A percentile compares a stretch with the other conserved stretches of the same genome.
phyloP scores from a whole-genome alignment of 2,888 invertebrate species.

The Drosophila subsilvestris region DNA sequence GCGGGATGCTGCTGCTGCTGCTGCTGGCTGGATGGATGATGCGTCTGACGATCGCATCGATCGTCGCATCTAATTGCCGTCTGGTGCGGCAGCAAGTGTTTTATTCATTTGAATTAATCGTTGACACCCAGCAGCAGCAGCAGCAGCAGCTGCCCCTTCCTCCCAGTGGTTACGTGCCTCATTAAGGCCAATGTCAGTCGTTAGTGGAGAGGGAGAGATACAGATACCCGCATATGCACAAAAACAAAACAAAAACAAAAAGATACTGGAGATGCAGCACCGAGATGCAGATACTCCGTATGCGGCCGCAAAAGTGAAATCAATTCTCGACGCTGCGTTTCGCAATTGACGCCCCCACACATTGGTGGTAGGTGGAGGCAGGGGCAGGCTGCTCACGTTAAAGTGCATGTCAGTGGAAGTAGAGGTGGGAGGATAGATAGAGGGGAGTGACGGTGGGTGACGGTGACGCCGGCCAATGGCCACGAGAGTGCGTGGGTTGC shows the following conservation, averaged over 20 bases:
- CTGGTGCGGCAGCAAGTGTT: conserved; percentile 54
- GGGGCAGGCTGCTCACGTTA: background rate
- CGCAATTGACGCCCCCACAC: conserved; percentile 67
- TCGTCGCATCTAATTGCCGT: conserved; percentile 62
- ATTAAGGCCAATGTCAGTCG: conserved; percentile 76
- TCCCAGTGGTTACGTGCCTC: conserved; percentile 43
- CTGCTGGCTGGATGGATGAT: conserved; percentile 7
- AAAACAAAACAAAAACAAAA: background rate
- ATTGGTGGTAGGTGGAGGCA: background rate
- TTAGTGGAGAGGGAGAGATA: conserved; percentile 25
- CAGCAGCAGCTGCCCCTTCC: background rate
- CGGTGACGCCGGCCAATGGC: background rate
- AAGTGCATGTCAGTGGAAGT: background rate
- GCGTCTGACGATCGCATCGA: conserved; percentile 18
- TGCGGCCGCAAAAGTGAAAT: conserved; percentile 65
- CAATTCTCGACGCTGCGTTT: conserved; percentile 67
- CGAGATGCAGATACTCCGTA: conserved; percentile 41
- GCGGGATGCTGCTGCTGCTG: conserved; percentile 2
- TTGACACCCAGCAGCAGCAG: conserved; percentile 7
- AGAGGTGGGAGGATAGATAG: background rate
- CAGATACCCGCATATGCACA: conserved; percentile 22
- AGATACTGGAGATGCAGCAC: background rate
- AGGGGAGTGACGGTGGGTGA: background rate
- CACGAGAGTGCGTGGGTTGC: conserved; percentile 32
- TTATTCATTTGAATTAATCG: conserved; percentile 69